Evolutionary conservation across 23 tunicate genomes (phyloP), one percentile per base, ranked within the genome.

Genomic region (Phallusia fumigata): DNA sequence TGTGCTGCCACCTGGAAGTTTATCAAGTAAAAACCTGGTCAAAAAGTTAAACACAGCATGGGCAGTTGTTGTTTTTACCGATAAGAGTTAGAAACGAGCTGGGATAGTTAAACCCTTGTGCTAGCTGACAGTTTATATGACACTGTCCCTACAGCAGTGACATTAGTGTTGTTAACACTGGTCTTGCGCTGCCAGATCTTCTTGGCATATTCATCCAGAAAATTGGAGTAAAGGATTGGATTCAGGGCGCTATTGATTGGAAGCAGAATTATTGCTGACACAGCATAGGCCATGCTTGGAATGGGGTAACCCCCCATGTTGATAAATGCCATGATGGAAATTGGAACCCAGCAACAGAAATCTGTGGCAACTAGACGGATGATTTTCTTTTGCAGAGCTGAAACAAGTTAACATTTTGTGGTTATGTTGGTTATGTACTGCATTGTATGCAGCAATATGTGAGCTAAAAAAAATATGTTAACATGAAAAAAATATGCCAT

Each of bases 171-270:
- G 28, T 58, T 58, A 5, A 58, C 69, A 58, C 69, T 47, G 52
- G 64, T 40, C n/a, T 47, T 51, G 44, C 64, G 33, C 34, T 35
- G 34, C 64, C 65, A 78, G 11, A 47, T 78, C 11, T 78, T 78
- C 18, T 45, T 49, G 64, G 77, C 77, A 16, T 32, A 74, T 33
- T 77, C 33, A 64, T 77, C 81, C 6, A 77, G 30, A 36, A 77
- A 77, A 26, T 77, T 77, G 18, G 81, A 77, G 36, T 77, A 77
- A 12, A 77, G 58, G 31, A 77, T 77, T 30, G 81, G 81, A 77
- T 74, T 74, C 5, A 74, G 78, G 78, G 78, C 78, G 78, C 78
- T 74, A 33, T 74, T 74, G 78, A 74, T 77, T 16, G 81, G 81
- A 40, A 77, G 81, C 30, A 77, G 28, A 1, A 77, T 45, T 19